phyloP scores from a whole-genome alignment of 2,113 vertebrate genomes.

The Ariopsis seemanni region DNA sequence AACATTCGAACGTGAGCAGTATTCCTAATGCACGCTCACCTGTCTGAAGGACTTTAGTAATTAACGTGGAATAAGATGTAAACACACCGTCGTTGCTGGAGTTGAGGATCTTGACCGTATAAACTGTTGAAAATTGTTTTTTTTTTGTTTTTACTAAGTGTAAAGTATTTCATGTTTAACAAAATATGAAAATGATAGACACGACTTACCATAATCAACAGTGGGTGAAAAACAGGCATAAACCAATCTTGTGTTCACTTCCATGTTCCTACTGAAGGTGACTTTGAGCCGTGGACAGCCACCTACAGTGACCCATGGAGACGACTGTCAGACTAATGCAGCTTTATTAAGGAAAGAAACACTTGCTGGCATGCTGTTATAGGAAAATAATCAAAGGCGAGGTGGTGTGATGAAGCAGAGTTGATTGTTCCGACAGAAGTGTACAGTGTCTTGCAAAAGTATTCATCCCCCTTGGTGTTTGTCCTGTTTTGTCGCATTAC shows the following conservation, averaged over 20 bases:
- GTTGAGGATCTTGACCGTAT: slow-evolving; percentile 58
- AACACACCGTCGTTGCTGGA: slow-evolving; percentile 66
- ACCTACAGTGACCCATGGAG: slow-evolving; percentile 45
- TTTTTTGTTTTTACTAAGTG: background rate
- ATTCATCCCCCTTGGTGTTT: too few relatives aligned
- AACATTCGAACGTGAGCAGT: background rate
- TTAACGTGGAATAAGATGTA: slow-evolving; percentile 57
- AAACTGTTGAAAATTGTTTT: slow-evolving; percentile 55
- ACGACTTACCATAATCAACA: slow-evolving; percentile 65
- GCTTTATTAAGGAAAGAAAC: background rate
- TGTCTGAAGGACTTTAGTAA: slow-evolving; percentile 62
- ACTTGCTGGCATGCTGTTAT: background rate
- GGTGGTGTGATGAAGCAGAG: background rate
- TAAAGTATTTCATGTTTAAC: background rate
- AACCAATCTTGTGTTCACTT: background rate
- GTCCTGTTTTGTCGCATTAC: too few relatives aligned
- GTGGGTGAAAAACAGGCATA: slow-evolving; percentile 62
- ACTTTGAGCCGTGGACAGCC: slow-evolving; percentile 61
- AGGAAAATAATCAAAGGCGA: background rate
- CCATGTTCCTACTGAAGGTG: slow-evolving; percentile 60
- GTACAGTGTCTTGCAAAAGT: too few relatives aligned
- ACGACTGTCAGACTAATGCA: background rate
- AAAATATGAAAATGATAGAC: background rate
- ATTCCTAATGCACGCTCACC: slow-evolving; percentile 53
- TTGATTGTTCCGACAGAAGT: background rate